Evolutionary conservation across 2,888 invertebrate genomes (phyloP).

Genomic region (Dione vanillae): DNA sequence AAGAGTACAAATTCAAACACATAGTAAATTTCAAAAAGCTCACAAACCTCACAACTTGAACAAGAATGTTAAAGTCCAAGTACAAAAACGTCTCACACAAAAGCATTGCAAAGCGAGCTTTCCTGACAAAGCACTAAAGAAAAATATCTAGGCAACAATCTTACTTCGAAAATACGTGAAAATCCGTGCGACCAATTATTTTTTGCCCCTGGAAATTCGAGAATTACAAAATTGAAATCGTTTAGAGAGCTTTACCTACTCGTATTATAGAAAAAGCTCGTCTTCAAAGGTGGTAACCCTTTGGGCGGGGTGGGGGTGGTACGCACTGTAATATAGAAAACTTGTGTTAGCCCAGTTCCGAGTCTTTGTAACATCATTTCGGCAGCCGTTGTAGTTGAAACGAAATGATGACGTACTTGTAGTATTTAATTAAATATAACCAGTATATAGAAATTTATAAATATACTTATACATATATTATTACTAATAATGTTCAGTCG

Average conservation of each 20-base stretch:
- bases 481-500: too few species aligned
- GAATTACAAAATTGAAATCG: conserved; percentile 84
- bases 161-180: conserved; percentile 58
- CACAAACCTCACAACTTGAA: conserved; percentile 26
- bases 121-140: conserved; percentile 35
- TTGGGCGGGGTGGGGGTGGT: conserved; percentile 56
- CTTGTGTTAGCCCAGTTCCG: conserved; percentile 85
- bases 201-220: conserved; percentile 80
- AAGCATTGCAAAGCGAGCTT: conserved; percentile 30
- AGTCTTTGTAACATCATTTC: conserved; percentile 84
- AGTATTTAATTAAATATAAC: not conserved
- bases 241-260: conserved; percentile 64
- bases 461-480: too few species aligned
- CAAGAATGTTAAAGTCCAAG: conserved; percentile 33
- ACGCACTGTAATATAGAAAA: conserved; percentile 84
- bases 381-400: conserved; percentile 67
- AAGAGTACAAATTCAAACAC: conserved; percentile 20
- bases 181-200: conserved; percentile 81
- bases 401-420: conserved; percentile 55
- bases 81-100: conserved; percentile 30
- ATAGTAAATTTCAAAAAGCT: conserved; percentile 23
- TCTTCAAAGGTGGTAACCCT: conserved; percentile 84
- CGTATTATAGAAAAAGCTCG: conserved; percentile 83
- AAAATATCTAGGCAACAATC: conserved; percentile 27
- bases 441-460: too few species aligned